Evolutionary conservation across 1,140 invertebrate species (phyloP), one percentile per base, ranked within the genome.

Genomic region (Mercenaria mercenaria): DNA sequence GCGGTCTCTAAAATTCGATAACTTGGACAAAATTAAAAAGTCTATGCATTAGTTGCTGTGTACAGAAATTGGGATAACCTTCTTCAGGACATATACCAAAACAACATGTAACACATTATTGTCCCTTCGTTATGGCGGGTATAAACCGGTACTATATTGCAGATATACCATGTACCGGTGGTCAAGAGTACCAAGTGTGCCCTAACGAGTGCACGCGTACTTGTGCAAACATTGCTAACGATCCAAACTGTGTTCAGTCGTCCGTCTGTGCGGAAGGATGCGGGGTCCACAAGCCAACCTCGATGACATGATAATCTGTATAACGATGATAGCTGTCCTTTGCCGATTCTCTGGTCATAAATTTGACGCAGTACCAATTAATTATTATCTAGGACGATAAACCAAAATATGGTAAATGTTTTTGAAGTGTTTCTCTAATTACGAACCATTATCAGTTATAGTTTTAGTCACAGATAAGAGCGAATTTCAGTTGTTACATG

Each of bases 181-280:
- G 97, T 0, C 98, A 98, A 93, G 96, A 97, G 50, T 99, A 98
- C 95, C 97, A 98, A 91, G 97, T 97, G 26, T 98, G 98, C 93
- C 97, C 97, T 1, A 97, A 98, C 94, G 97, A 97, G 8, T 98
- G 98, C 93, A 96, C 97, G 0, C 96, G 97, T 26, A 97, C 97
- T 32, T 98, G 98, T 92, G 92, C 96, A 2, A 97, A 98, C 95
- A 95, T 98, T 29, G 95, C 96, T 2, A 95, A 93, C 32, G 93
- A 95, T 61, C 93, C 95, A 1, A 91, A 93, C 50, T 98, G 97
- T 94, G 96, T 95, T 61, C 96, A 97, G 83, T 23, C 92, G 50
- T 56, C 96, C 96, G 96, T 96, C 52, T 99, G 98, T 93, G 97
- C 98, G 0, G 98, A 99, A 95, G 98, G 98, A 0, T 99, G 98